These are phyloP conservation scores for Reinhardtius hippoglossoides DNA, from an alignment of 2,113 vertebrate genomes.

Conservation along the genomic window DNA sequence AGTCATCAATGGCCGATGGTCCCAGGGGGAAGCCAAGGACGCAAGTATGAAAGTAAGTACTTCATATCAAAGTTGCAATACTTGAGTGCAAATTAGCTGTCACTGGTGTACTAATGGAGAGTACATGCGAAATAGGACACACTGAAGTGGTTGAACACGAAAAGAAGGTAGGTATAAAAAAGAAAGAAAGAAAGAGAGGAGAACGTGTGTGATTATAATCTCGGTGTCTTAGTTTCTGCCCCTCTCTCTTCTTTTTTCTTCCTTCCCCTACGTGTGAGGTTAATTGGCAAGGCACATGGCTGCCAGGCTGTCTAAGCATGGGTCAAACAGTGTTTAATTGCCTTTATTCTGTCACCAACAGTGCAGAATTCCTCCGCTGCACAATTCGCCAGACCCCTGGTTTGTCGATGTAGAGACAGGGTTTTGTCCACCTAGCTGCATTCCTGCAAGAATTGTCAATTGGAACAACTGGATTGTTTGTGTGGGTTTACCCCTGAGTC, in stretches of 20 bases:
- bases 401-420: slow-evolving; percentile 44
- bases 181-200: neutral
- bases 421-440: slow-evolving; percentile 75
- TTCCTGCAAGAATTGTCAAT: slow-evolving; percentile 67
- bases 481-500: slow-evolving; percentile 62
- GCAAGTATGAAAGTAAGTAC: slow-evolving; percentile 34
- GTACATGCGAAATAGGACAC: slow-evolving; percentile 50
- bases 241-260: slow-evolving; percentile 25
- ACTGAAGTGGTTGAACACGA: slow-evolving; percentile 59
- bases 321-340: slow-evolving; percentile 66
- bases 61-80: slow-evolving; percentile 55
- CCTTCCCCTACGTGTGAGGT: slow-evolving; percentile 43
- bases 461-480: slow-evolving; percentile 70
- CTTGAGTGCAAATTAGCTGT: slow-evolving; percentile 71
- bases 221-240: neutral
- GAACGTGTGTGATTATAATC: slow-evolving; percentile 55
- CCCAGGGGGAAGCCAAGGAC: slow-evolving; percentile 31
- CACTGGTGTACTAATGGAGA: slow-evolving; percentile 28
- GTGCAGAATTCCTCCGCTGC: slow-evolving; percentile 54
- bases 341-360: slow-evolving; percentile 60
- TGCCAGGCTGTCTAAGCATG: slow-evolving; percentile 52
- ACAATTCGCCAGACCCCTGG: slow-evolving; percentile 55
- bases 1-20: slow-evolving; percentile 26
- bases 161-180: slow-evolving; percentile 34
- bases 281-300: slow-evolving; percentile 61